Conservation (phyloP, 2,888 invertebrate genomes). For the Dorcus parallelipipedus region DNA sequence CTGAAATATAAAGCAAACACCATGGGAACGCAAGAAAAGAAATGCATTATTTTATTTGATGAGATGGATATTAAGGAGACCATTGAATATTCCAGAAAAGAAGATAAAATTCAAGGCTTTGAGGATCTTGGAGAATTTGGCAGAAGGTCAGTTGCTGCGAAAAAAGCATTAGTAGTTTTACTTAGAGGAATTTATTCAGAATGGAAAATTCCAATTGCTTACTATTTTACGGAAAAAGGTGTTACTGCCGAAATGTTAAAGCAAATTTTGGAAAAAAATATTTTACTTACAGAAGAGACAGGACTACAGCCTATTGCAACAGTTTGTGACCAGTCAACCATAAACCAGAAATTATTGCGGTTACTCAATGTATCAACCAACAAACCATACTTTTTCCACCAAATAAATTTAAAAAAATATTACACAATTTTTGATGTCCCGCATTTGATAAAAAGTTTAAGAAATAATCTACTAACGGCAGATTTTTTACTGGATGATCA, state of each 20-base stretch:
- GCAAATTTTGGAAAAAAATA: background rate
- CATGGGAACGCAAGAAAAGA: background rate
- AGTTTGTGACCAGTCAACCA: slow-evolving; percentile 8
- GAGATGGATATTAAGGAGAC: slow-evolving; percentile 2
- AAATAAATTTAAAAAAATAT: background rate
- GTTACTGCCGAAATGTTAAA: background rate
- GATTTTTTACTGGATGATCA: slow-evolving; percentile 4
- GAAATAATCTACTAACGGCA: slow-evolving; percentile 8
- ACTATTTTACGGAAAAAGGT: slow-evolving; percentile 7
- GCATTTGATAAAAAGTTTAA: slow-evolving; percentile 8
- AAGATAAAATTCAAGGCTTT: slow-evolving; percentile 12
- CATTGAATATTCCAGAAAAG: slow-evolving; percentile 4
- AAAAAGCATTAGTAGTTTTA: slow-evolving; percentile 15
- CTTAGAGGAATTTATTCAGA: slow-evolving; percentile 9
- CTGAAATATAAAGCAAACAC: slow-evolving; percentile 2
- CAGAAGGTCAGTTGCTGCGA: background rate
- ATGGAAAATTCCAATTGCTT: slow-evolving; percentile 16
- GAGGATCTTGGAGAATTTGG: slow-evolving; percentile 18
- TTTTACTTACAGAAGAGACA: background rate
- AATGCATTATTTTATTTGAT: slow-evolving; percentile 8
- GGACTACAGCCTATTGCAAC: slow-evolving; percentile 2
- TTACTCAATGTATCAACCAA: background rate
- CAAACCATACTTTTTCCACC: slow-evolving; percentile 5
- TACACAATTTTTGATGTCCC: slow-evolving; percentile 6
- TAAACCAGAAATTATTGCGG: slow-evolving; percentile 4